Percentiles rank a stretch among this genome's conserved stretches.
Evolutionary conservation across 1,140 invertebrate genomes (phyloP).

Genomic region (Magallana gigas): DNA sequence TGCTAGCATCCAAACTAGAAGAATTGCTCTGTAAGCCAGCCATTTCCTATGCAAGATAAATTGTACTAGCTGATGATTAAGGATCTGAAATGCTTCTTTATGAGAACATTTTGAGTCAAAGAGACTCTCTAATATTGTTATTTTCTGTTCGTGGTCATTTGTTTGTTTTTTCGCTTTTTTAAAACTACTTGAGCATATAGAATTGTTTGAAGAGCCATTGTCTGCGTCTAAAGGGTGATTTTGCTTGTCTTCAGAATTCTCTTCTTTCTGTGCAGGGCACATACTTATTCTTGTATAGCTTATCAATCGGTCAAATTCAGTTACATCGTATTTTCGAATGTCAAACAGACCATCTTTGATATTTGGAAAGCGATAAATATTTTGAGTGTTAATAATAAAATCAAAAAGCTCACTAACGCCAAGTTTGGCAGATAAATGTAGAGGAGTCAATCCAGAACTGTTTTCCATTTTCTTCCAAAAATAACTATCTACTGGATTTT

Average conservation of each 20-base stretch:
- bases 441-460: conserved; percentile 54
- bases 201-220: too few species aligned
- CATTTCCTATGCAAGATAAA: conserved; percentile 58
- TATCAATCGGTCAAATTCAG: conserved; percentile 56
- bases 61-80: conserved; percentile 50
- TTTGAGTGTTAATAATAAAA: conserved; percentile 62
- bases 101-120: conserved; percentile 36
- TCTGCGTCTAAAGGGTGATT: too few species aligned
- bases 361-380: conserved; percentile 59
- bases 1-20: conserved; percentile 51
- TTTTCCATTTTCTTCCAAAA: conserved; percentile 59
- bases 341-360: conserved; percentile 63
- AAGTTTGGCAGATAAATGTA: conserved; percentile 61
- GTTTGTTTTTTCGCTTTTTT: not conserved
- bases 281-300: not conserved
- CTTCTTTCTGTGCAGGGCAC: not conserved
- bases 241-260: not conserved
- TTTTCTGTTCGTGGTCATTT: not conserved
- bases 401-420: conserved; percentile 62
- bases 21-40: conserved; percentile 47
- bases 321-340: conserved; percentile 63
- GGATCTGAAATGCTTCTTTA: conserved; percentile 55
- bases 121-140: conserved; percentile 54
- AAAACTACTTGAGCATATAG: too few species aligned
- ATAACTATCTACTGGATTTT: conserved; percentile 48